A percentile compares a stretch with the other conserved stretches of the same genome.
phyloP scores from a whole-genome alignment of 2,113 vertebrate genomes.

The Donacobius atricapilla region DNA sequence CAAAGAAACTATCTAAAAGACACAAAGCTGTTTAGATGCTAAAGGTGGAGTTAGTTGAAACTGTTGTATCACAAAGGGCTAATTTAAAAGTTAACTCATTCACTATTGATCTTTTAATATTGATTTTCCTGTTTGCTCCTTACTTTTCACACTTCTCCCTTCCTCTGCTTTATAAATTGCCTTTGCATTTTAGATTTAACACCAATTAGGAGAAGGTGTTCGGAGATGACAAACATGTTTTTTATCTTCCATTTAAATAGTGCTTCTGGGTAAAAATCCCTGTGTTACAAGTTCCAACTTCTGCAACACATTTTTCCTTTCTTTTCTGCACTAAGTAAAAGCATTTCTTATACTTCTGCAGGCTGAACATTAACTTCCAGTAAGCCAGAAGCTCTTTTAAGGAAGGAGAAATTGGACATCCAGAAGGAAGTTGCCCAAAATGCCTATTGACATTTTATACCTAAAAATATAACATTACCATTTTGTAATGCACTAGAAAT shows the following conservation, averaged over 20 bases:
- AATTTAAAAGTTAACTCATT: slow-evolving; percentile 44
- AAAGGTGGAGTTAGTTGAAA: slow-evolving; percentile 9
- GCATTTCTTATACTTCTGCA: slow-evolving; percentile 2
- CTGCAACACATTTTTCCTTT: not conserved
- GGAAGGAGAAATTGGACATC: not conserved
- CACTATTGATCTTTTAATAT: not conserved
- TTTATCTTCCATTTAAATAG: slow-evolving; percentile 24
- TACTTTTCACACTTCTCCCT: slow-evolving; percentile 7
- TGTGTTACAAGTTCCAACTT: not conserved
- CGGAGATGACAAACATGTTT: not conserved
- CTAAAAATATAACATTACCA: slow-evolving; percentile 41
- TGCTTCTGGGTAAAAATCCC: not conserved
- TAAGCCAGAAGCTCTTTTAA: slow-evolving; percentile 12
- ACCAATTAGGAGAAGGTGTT: slow-evolving; percentile 44
- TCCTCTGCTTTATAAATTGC: slow-evolving; percentile 15
- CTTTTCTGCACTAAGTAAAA: not conserved
- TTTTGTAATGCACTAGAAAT: slow-evolving; percentile 20
- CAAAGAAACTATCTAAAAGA: not conserved
- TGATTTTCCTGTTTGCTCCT: slow-evolving; percentile 3
- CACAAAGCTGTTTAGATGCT: not conserved
- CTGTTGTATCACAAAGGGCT: slow-evolving; percentile 8
- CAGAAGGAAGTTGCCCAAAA: slow-evolving; percentile 36
- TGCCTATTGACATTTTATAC: slow-evolving; percentile 41
- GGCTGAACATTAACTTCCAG: slow-evolving; percentile 13
- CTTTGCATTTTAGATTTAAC: slow-evolving; percentile 18